Conservation (phyloP, 2,113 vertebrate species). For the Meles meles region DNA sequence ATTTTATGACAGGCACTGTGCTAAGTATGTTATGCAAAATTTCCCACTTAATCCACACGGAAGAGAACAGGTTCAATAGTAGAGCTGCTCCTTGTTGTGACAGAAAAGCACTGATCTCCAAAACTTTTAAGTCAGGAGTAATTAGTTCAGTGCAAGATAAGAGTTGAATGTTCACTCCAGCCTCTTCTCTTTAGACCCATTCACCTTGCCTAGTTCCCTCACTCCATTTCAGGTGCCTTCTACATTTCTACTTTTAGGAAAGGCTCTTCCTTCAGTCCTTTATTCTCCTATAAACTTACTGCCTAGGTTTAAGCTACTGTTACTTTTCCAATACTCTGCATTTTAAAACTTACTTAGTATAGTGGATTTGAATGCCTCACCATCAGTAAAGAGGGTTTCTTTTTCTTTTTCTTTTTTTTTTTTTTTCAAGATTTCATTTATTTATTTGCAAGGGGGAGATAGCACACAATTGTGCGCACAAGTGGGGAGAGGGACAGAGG, state of each 20-base stretch:
- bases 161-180: not conserved
- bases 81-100: not conserved
- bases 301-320: not conserved
- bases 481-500: not conserved
- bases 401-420: not conserved
- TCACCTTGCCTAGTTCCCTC: not conserved
- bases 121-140: not conserved
- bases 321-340: not conserved
- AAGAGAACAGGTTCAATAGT: not conserved
- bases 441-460: too few species aligned
- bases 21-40: not conserved
- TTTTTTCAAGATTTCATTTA: too few species aligned
- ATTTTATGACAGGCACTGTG: not conserved
- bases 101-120: not conserved
- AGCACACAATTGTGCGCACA: not conserved
- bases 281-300: not conserved
- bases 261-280: not conserved
- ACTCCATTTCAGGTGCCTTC: not conserved
- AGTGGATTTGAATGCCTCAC: not conserved
- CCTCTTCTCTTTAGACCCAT: fast-evolving
- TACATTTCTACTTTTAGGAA: not conserved
- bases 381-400: not conserved
- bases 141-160: not conserved
- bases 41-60: not conserved
- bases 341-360: not conserved